Conservation (phyloP, 1,140 invertebrate genomes). For the Aricia agestis region DNA sequence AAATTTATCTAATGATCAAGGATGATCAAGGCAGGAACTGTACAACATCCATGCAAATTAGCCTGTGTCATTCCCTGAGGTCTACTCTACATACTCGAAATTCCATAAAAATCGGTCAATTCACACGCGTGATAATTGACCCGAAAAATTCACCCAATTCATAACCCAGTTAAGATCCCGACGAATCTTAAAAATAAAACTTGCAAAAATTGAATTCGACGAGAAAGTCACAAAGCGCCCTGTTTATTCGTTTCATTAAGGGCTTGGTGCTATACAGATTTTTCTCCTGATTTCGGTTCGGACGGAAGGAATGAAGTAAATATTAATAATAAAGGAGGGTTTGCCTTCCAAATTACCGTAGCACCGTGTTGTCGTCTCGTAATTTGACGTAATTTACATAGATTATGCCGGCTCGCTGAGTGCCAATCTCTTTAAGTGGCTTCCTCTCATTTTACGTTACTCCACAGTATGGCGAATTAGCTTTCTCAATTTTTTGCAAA, state of each 20-base stretch:
- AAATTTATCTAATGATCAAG: too few relatives aligned
- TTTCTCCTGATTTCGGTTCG: slow-evolving; percentile 56
- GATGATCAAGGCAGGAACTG: too few relatives aligned
- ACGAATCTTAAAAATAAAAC: neutral
- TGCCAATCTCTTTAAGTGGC: slow-evolving; percentile 75
- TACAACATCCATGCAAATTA: too few relatives aligned
- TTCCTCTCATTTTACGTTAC: slow-evolving; percentile 65
- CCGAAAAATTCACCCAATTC: too few relatives aligned
- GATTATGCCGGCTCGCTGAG: slow-evolving; percentile 73
- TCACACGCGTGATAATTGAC: too few relatives aligned
- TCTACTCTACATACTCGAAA: too few relatives aligned
- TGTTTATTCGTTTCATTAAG: slow-evolving; percentile 63
- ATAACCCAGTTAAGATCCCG: neutral
- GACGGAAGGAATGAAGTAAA: slow-evolving; percentile 67
- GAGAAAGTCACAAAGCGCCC: slow-evolving; percentile 1
- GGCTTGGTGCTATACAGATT: slow-evolving; percentile 52
- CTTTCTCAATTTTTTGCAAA: slow-evolving; percentile 10
- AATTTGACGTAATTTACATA: slow-evolving; percentile 75
- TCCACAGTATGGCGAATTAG: slow-evolving; percentile 32
- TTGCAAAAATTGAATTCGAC: neutral
- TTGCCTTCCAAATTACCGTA: slow-evolving; percentile 67
- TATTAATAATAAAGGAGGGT: slow-evolving; percentile 75
- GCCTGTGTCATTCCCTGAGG: too few relatives aligned
- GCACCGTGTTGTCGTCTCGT: slow-evolving; percentile 70
- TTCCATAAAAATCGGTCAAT: too few relatives aligned